Base-by-base conservation (phyloP, 2,113 vertebrate species). In the Cavia porcellus region DNA sequence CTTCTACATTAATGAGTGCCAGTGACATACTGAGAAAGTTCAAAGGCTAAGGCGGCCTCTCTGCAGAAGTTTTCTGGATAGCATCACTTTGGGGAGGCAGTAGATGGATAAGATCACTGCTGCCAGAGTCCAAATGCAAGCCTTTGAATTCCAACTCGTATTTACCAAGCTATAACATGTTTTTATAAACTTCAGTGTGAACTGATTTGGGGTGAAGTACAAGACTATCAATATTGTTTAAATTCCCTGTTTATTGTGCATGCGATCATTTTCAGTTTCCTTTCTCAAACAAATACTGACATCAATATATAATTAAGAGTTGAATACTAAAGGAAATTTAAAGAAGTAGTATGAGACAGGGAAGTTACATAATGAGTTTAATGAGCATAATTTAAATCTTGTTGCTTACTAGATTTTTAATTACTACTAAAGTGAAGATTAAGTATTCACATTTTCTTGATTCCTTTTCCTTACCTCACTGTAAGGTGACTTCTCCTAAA, bases 171-270 rank as follows among this genome's bases (percentile, higher is more conserved):
- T 92, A 38, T 14, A 57, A 47, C 20, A 42, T 22, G 85, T 61
- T 93, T 95, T 61, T 57, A 7, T 74, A 35, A 94, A 61, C 90
- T 62, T 79, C 47, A 90, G 28, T 28, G 17, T 79, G 17, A 96
- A 72, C 13, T 94, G 35, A 95, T 35, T 61, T 35, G n/a, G 50
- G 68, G 22, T 86, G 35, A 93, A 57, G 38, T 66, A 61, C 11
- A 92, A 90, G n/a, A 50, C 80, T 55, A 42, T 57, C 77, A 77
- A 47, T 57, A 79, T 15, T 66, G n/a, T 17, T 61, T 61, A 52
- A 92, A 62, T 83, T 86, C 75, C 86, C 80, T 79, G 85, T 62
- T 75, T 81, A 70, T 13, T 64, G 1, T 20, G 8, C 35, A 89
- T 77, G 82, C 47, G 42, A 70, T 28, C 5, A 75, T 68, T 59